Conservation (phyloP, 2,797 vertebrate species). For the Clarias laeviceps region DNA sequence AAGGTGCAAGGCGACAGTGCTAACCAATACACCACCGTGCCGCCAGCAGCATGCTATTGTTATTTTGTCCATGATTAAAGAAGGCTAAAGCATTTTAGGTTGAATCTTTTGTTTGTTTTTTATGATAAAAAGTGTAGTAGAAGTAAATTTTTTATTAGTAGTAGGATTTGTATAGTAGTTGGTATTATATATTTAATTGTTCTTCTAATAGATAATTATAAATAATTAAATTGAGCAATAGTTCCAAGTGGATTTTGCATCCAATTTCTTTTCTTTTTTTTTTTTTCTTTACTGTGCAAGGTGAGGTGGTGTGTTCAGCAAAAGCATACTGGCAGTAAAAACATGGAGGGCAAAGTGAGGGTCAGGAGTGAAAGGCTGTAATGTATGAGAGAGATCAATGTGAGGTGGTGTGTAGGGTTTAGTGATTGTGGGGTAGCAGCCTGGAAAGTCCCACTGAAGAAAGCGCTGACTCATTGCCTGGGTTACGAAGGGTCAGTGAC, state of each 20-base stretch:
- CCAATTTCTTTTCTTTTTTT: background rate
- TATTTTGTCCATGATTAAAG: background rate
- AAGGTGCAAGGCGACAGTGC: too few species aligned
- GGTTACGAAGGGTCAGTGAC: slow-evolving; percentile 51
- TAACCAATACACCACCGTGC: too few species aligned
- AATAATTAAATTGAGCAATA: background rate
- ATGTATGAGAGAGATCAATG: slow-evolving; percentile 28
- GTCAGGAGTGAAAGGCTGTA: slow-evolving; percentile 28
- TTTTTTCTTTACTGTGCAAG: background rate
- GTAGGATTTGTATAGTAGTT: background rate
- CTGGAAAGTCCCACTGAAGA: slow-evolving; percentile 39
- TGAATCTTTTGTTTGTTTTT: background rate
- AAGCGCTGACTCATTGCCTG: slow-evolving; percentile 43
- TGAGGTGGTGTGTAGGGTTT: slow-evolving; percentile 21
- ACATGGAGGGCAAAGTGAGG: slow-evolving; percentile 9
- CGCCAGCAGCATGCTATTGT: too few species aligned
- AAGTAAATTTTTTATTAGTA: background rate
- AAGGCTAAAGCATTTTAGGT: background rate
- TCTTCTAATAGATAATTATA: background rate
- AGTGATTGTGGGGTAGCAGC: slow-evolving; percentile 38
- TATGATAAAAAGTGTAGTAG: too few species aligned
- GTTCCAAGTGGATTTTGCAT: background rate
- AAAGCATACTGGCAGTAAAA: background rate
- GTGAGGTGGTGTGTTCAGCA: background rate
- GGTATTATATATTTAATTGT: background rate